Conservation (phyloP, 1,140 invertebrate genomes). For the Hirudo medicinalis region DNA sequence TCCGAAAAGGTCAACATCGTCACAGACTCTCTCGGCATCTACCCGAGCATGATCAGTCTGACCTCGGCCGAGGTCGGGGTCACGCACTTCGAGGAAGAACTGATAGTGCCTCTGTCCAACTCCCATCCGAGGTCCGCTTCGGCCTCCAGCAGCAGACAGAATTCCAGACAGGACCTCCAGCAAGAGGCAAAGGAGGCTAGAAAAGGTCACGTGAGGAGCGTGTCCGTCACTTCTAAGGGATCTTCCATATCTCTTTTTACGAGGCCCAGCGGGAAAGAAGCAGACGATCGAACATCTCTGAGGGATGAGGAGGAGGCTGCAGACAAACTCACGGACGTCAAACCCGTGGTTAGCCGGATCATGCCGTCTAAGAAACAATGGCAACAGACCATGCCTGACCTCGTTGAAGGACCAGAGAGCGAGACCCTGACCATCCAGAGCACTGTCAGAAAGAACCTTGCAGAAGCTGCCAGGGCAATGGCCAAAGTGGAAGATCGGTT, state of each 20-base stretch:
- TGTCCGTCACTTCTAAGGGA: slow-evolving; percentile 1
- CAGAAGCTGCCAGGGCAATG: slow-evolving; percentile 10
- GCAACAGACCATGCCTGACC: slow-evolving; percentile 18
- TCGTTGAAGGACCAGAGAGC: slow-evolving; percentile 17
- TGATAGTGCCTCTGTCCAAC: not conserved
- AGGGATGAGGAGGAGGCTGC: slow-evolving; percentile 8
- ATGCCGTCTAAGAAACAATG: slow-evolving; percentile 14
- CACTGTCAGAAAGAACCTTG: slow-evolving; percentile 10
- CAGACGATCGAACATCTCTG: not conserved
- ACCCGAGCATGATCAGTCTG: slow-evolving; percentile 14
- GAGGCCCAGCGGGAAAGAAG: not conserved
- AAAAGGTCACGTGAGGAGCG: slow-evolving; percentile 1
- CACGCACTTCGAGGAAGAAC: not conserved
- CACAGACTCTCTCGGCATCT: slow-evolving; percentile 7
- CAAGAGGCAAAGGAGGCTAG: not conserved
- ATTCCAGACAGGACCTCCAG: not conserved
- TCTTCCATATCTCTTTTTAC: not conserved
- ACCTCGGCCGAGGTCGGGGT: not conserved
- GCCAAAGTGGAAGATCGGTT: not conserved
- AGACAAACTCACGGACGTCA: slow-evolving; percentile 12
- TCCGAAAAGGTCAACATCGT: slow-evolving; percentile 14
- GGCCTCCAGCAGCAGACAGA: not conserved
- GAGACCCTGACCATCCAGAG: slow-evolving; percentile 16
- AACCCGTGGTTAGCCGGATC: not conserved
- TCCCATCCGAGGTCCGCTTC: slow-evolving; percentile 5